Conservation (phyloP, 2,113 vertebrate species). For the Aptenodytes patagonicus region DNA sequence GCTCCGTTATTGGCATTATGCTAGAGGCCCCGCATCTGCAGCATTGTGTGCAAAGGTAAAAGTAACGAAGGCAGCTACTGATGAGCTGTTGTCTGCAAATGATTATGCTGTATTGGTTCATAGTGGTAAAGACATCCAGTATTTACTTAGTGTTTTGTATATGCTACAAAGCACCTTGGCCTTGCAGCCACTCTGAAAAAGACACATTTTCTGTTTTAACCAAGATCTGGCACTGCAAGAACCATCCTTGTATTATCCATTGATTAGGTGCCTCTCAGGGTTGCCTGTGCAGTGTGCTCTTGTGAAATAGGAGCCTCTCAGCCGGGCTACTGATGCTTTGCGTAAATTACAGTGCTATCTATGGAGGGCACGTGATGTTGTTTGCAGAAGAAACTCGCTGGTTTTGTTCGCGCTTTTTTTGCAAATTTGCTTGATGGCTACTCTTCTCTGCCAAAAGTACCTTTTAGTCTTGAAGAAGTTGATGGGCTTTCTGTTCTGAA, state of each 20-base stretch:
- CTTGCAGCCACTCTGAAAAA: neutral
- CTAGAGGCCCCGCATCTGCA: neutral
- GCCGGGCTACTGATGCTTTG: neutral
- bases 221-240: neutral
- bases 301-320: slow-evolving; percentile 8
- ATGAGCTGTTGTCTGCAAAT: neutral
- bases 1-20: neutral
- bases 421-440: neutral
- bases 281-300: neutral
- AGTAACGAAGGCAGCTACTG: neutral
- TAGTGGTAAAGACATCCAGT: neutral
- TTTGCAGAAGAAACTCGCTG: neutral
- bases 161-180: neutral
- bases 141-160: neutral
- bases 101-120: neutral
- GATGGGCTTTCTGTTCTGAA: slow-evolving; percentile 31
- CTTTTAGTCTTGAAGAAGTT: neutral
- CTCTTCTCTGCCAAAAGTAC: slow-evolving; percentile 5
- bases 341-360: neutral
- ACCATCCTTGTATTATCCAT: neutral
- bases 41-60: neutral
- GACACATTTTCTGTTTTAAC: neutral
- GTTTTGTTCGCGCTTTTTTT: neutral
- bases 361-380: fast-evolving
- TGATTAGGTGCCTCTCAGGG: neutral